Evolutionary conservation across 2,888 invertebrate genomes (phyloP).

Genomic region (Acrocyrtus sp.): DNA sequence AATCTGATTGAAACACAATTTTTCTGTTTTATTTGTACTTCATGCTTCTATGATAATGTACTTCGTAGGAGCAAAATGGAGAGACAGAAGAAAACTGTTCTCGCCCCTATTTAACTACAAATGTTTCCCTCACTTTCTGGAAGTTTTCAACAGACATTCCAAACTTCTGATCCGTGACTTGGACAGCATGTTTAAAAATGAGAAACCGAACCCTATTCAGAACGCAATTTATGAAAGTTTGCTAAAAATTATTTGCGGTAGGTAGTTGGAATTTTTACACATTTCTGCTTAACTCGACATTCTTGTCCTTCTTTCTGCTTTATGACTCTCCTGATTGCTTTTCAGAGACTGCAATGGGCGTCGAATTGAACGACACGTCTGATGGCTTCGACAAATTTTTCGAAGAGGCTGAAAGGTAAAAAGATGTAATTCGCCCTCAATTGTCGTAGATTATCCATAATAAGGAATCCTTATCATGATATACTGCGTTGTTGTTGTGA

Average conservation of each 20-base stretch:
- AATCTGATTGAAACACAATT: too few relatives aligned
- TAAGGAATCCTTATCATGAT: too few relatives aligned
- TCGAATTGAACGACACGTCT: conserved; percentile 14
- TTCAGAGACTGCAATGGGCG: conserved; percentile 37
- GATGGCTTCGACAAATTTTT: conserved; percentile 38
- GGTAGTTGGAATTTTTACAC: too few relatives aligned
- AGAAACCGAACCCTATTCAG: conserved; percentile 19
- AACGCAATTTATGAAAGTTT: conserved; percentile 3
- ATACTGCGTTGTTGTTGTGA: too few relatives aligned
- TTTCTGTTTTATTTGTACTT: too few relatives aligned
- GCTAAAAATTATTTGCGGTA: conserved; percentile 36
- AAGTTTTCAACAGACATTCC: conserved; percentile 37
- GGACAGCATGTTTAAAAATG: conserved; percentile 12
- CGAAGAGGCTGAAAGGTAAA: conserved; percentile 28
- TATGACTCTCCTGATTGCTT: too few relatives aligned
- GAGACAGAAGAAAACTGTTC: conserved; percentile 28
- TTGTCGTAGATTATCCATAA: not conserved
- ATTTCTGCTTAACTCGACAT: too few relatives aligned
- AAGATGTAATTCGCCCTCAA: too few relatives aligned
- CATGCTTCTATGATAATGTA: too few relatives aligned
- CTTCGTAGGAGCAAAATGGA: conserved; percentile 33
- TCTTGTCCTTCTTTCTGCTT: too few relatives aligned
- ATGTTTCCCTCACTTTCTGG: conserved; percentile 32
- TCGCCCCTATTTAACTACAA: conserved; percentile 37
- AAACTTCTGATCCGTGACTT: conserved; percentile 5